These are phyloP conservation scores for Pasiphila rectangulata DNA, from an alignment of 2,888 invertebrate genomes.

Conservation along the genomic window DNA sequence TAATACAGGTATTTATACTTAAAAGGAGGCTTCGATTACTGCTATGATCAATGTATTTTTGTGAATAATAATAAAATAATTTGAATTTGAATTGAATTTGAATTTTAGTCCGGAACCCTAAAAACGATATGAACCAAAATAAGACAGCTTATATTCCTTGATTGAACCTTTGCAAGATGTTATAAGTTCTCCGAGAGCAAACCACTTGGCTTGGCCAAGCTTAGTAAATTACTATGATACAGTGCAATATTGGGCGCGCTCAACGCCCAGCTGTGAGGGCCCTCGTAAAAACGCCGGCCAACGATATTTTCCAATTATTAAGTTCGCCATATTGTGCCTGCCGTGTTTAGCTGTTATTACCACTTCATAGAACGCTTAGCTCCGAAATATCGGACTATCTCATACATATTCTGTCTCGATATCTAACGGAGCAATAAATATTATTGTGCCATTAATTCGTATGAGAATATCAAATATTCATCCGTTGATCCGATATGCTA, in stretches of 20 bases:
- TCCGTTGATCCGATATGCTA: slow-evolving; percentile 14
- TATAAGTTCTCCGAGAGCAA: background rate
- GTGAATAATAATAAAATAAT: no score
- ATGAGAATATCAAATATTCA: slow-evolving; percentile 25
- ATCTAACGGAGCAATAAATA: slow-evolving; percentile 24
- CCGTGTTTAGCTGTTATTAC: slow-evolving; percentile 41
- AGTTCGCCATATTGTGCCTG: slow-evolving; percentile 40
- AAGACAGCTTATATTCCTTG: background rate
- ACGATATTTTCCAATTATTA: slow-evolving; percentile 54
- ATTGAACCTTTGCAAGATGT: background rate
- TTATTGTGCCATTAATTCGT: slow-evolving; percentile 24
- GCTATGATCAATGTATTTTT: no score
- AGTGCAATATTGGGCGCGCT: slow-evolving; percentile 36
- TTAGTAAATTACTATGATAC: slow-evolving; percentile 25
- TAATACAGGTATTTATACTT: no score
- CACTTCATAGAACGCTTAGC: slow-evolving; percentile 35
- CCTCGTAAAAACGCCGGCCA: slow-evolving; percentile 39
- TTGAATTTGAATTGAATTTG: background rate
- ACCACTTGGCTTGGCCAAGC: slow-evolving; percentile 5
- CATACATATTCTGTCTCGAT: slow-evolving; percentile 22
- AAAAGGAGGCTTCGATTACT: no score
- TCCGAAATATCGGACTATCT: slow-evolving; percentile 25
- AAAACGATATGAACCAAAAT: background rate
- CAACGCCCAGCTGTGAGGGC: slow-evolving; percentile 39
- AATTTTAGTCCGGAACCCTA: background rate